Evolutionary conservation across 2,888 invertebrate genomes (phyloP), one percentile per base, ranked within the genome.

Genomic region (Theodoxus fluviatilis): DNA sequence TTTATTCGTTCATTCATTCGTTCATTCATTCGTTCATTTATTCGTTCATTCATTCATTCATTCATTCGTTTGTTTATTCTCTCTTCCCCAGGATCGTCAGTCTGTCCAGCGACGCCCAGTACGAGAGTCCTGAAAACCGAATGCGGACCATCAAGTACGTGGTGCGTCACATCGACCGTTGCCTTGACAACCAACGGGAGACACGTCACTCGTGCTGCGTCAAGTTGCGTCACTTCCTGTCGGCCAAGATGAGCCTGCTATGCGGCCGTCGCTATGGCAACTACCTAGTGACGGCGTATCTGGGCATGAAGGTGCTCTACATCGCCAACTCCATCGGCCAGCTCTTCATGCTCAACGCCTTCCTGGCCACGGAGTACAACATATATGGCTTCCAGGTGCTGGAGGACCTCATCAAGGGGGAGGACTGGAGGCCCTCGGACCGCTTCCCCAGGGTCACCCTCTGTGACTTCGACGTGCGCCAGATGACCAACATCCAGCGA

Each of bases 101-200:
- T 49, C 79, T 85, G 4, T 84, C 84, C 61, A 83, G 83, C 70
- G 84, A 86, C 73, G 86, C 86, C 0, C 81, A 85, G 80, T 88
- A 89, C 77, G 85, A 88, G 64, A 87, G 87, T 73, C 89, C 89
- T 55, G 86, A 87, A 57, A 83, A 84, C 40, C 80, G 89, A 15
- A 83, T 85, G 66, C 85, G 87, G 73, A 88, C 88, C 40, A 88
- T 89, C 40, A 87, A 88, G 75, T 86, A 88, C 64, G 83, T 88
- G 33, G 86, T 88, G 9, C 81, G 88, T 35, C 89, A 89, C 79
- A 84, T 89, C 67, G 89, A 89, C 77, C 87, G 89, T 75, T 88
- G 88, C 67, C 81, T 89, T 64, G 79, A 83, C 75, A 82, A 83
- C 71, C 85, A 85, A 75, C 73, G 84, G 33, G 85, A 86, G 73